Base-by-base conservation (phyloP, 2,888 invertebrate genomes). In the Biston betularia region DNA sequence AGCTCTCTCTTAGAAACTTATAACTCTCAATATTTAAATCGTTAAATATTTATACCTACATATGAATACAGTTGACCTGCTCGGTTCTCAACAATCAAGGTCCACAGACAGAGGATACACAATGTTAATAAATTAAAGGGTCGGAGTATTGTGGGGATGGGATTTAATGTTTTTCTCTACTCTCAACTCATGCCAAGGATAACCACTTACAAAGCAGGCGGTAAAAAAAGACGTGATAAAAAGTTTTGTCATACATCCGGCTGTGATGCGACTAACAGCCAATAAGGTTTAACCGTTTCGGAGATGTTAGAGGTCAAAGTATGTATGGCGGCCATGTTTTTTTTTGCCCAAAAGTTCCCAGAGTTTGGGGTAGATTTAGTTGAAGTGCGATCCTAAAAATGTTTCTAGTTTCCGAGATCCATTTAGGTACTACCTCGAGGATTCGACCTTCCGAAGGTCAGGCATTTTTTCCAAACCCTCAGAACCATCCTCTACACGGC, bases 51-150 rank as follows among this genome's bases (percentile, higher is more conserved):
- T 77, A 86, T 82, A 77, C 82, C 77, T 74, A 78, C 76, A 75
- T 79, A 77, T 82, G 84, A 82, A 88, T 85, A 76, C 73, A 73
- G 78, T 87, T 87, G 86, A 85, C 86, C 84, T 75, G 80, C 78
- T 79, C 60, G 77, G 71, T 73, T 69, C 70, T 78, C 78, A 78
- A 79, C 68, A 65, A 82, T 83, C 83, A 84, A 78, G 79, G 82
- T 77, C 74, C 63, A 56, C 57, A 67, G 68, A 71, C 76, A 73
- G 73, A 65, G 63, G 55, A 68, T 73, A 72, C 75, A 73, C 68
- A 67, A 61, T 59, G 74, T 76, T 78, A 75, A 76, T 75, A 70
- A 63, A 66, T 74, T 67, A 70, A 65, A 72, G 68, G 66, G 49
- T 64, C 67, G 52, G n/a, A 38, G 14, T 15, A 69, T 77, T 75